phyloP scores from a whole-genome alignment of 2,113 vertebrate species.

The Poecile atricapillus region DNA sequence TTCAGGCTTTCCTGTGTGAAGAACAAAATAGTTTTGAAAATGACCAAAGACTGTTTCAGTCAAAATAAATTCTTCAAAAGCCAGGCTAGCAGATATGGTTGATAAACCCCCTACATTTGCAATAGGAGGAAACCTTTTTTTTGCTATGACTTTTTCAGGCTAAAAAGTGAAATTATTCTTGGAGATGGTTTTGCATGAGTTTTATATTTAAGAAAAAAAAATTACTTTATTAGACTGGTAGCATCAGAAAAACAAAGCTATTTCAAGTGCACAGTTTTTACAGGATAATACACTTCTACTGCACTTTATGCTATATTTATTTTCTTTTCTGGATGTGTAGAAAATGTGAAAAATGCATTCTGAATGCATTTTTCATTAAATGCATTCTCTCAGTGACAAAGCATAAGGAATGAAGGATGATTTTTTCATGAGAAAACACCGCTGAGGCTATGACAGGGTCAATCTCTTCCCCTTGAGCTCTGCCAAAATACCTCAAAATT shows the following conservation, averaged over 20 bases:
- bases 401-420: background rate
- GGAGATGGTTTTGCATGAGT: background rate
- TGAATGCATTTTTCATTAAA: background rate
- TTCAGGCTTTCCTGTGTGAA: background rate
- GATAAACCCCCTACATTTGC: rapidly evolving
- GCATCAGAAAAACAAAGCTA: background rate
- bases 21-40: background rate
- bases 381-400: background rate
- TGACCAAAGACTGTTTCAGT: background rate
- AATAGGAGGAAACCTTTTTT: background rate
- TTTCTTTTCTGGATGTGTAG: background rate
- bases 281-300: background rate
- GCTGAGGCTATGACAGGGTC: background rate
- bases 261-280: background rate
- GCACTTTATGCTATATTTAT: background rate
- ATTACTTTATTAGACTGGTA: background rate
- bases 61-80: background rate
- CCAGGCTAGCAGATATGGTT: background rate
- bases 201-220: background rate
- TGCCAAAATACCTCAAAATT: background rate
- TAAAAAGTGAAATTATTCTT: background rate
- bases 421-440: background rate
- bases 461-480: background rate
- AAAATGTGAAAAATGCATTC: background rate
- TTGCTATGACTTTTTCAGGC: background rate